Evolutionary conservation across 1,140 invertebrate species (phyloP).

Genomic region (Achroia grisella): DNA sequence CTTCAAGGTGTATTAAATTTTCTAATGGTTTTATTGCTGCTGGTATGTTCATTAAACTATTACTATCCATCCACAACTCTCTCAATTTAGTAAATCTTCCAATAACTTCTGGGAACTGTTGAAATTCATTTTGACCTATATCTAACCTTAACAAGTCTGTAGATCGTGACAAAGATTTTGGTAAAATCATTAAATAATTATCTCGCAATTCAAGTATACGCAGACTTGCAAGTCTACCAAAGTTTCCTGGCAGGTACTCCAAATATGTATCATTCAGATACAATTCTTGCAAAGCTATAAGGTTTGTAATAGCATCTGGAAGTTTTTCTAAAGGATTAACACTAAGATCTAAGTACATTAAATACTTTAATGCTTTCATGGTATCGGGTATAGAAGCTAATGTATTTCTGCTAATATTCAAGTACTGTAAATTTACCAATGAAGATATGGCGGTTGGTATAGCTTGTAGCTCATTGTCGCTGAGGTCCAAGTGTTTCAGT

Average conservation of each 20-base stretch:
- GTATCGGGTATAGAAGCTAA: slow-evolving; percentile 92
- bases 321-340: slow-evolving; percentile 92
- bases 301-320: slow-evolving; percentile 93
- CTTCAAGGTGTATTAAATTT: slow-evolving; percentile 91
- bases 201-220: slow-evolving; percentile 92
- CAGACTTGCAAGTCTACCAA: slow-evolving; percentile 91
- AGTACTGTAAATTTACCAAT: slow-evolving; percentile 87
- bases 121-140: slow-evolving; percentile 96
- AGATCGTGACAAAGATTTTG: slow-evolving; percentile 90
- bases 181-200: slow-evolving; percentile 92
- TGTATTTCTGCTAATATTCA: slow-evolving; percentile 94
- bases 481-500: slow-evolving; percentile 88
- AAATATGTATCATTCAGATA: slow-evolving; percentile 96
- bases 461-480: slow-evolving; percentile 93
- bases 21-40: slow-evolving; percentile 85
- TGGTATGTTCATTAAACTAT: slow-evolving; percentile 86
- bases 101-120: slow-evolving; percentile 93
- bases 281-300: slow-evolving; percentile 92
- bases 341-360: slow-evolving; percentile 90
- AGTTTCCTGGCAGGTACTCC: slow-evolving; percentile 95
- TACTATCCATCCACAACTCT: slow-evolving; percentile 94
- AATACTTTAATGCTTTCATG: slow-evolving; percentile 91
- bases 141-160: slow-evolving; percentile 89
- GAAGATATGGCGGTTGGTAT: slow-evolving; percentile 93
- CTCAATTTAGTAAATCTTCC: slow-evolving; percentile 85